Base-by-base conservation (phyloP, 37 sponge, comb jelly and placozoan genomes). In the Theonella swinhoei region DNA sequence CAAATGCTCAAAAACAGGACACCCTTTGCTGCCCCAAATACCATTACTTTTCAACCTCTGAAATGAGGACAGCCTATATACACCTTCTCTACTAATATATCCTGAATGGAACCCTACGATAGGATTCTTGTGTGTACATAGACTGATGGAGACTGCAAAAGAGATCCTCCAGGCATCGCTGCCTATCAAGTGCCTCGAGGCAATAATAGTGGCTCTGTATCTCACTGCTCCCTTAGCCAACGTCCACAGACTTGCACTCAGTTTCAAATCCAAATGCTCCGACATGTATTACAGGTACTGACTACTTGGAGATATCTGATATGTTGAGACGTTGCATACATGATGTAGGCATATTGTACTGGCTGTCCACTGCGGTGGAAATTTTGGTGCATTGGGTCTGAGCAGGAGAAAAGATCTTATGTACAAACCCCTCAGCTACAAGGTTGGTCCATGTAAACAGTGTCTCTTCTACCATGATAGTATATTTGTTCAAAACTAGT, bases 171-270 rank as follows among this genome's bases (percentile, higher is more conserved):
- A 68, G 63, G 96, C 91, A 75, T 95, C 94, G 0, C 84, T 98
- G 4, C 98, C 98, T 35, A 98, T 98, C 82, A 98, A 98, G 72
- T 98, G 98, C 62, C 81, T 98, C 30, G 98, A 98, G 85, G 98
- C 98, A n/a, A 92, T 94, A 2, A 54, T 98, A 31, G 70, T 98
- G 30, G 67, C 91, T 4, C 77, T 98, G 81, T 97, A 97, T 72
- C 79, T 97, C 29, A 90, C 95, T 11, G 71, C 87, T 23, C 86
- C 90, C 20, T 59, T 97, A 24, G 43, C 76, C n/a, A 34, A 69
- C 0, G 40, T 91, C n/a, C 81, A 90, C 17, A 62, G 95, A 17
- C 86, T 95, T 61, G 64, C 89, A n/a, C 75, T 97, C 28, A 68
- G 95, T 36, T 97, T 95, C 82, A 97, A 95, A 78, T 90, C 95